Percentiles rank a stretch among this genome's conserved stretches.
Conservation (phyloP, 2,888 invertebrate genomes). For the Apodemia mormo region DNA sequence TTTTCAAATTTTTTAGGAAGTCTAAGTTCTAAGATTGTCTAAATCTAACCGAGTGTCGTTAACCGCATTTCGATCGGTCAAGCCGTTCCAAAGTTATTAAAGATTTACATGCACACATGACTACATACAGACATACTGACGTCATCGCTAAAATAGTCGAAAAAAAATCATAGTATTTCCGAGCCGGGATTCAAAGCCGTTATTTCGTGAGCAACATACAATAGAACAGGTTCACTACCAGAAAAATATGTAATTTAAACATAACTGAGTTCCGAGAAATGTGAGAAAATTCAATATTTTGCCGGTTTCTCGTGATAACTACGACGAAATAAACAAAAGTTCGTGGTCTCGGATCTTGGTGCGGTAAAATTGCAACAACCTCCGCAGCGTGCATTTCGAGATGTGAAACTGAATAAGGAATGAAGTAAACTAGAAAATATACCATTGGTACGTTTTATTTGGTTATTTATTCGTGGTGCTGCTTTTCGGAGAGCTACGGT, state of each 20-base stretch:
- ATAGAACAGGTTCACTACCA: no score
- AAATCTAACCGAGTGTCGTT: no score
- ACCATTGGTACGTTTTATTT: not conserved
- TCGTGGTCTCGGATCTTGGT: slow-evolving; percentile 17
- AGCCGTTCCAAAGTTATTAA: no score
- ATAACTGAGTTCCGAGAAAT: not conserved
- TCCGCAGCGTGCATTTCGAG: slow-evolving; percentile 18
- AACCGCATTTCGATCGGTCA: no score
- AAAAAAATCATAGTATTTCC: no score
- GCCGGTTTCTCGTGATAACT: slow-evolving; percentile 17
- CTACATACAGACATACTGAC: no score
- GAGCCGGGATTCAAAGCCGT: no score
- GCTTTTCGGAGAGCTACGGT: not conserved
- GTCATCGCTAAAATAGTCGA: no score
- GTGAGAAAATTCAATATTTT: slow-evolving; percentile 19
- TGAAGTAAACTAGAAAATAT: not conserved
- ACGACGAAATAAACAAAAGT: slow-evolving; percentile 19
- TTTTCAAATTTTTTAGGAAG: no score
- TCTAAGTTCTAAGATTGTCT: no score
- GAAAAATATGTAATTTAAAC: not conserved
- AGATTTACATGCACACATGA: no score
- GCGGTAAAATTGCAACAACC: slow-evolving; percentile 20
- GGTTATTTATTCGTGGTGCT: not conserved
- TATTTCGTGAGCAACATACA: no score
- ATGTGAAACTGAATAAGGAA: slow-evolving; percentile 14